Evolutionary conservation across 2,113 vertebrate species (phyloP).

Genomic region (Cepphus grylle): DNA sequence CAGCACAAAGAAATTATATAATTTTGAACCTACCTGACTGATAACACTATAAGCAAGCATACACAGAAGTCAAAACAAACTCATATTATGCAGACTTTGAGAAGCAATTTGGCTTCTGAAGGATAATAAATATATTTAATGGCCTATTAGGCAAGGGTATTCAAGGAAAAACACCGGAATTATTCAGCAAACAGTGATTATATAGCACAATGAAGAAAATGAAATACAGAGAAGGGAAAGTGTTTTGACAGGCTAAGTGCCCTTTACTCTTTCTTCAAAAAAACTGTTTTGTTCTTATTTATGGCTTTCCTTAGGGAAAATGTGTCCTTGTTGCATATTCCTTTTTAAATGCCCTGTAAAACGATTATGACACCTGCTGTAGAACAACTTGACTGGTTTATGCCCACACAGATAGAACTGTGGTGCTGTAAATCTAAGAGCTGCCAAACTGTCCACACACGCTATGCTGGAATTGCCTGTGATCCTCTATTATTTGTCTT

Average conservation of each 20-base stretch:
- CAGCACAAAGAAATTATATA: neutral
- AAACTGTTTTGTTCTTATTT: constrained; percentile 36
- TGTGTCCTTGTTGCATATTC: constrained; percentile 41
- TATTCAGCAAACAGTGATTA: neutral
- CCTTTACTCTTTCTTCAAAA: neutral
- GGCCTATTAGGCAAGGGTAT: constrained; percentile 15
- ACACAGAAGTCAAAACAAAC: neutral
- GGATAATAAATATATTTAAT: neutral
- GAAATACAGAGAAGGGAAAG: constrained; percentile 6
- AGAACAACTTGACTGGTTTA: constrained; percentile 33
- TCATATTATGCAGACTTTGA: neutral
- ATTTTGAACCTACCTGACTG: neutral
- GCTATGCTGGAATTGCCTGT: neutral
- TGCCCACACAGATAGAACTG: neutral
- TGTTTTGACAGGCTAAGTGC: constrained; percentile 43
- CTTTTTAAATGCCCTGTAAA: constrained; percentile 40
- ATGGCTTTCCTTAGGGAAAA: constrained; percentile 30
- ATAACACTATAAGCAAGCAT: neutral
- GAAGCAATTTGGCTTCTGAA: neutral
- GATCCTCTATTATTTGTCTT: constrained; percentile 62
- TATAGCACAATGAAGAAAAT: neutral
- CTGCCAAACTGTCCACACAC: constrained; percentile 21
- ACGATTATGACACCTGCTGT: neutral
- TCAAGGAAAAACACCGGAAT: neutral
- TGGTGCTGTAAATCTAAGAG: constrained; percentile 37